These are phyloP conservation scores for Philopedon plagiatum DNA, from an alignment of 2,888 invertebrate species.

Conservation along the genomic window DNA sequence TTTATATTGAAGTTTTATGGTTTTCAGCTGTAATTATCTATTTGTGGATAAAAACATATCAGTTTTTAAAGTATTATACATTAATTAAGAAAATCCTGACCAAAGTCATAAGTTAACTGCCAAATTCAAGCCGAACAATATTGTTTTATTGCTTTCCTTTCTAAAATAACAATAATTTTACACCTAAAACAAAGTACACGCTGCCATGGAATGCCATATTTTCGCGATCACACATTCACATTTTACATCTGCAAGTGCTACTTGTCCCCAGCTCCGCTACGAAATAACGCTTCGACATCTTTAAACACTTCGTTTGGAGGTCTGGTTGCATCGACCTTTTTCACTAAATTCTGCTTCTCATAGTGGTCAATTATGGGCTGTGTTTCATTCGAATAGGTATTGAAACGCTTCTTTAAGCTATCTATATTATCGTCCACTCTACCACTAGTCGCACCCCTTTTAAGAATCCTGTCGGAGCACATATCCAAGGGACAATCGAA, in stretches of 20 bases:
- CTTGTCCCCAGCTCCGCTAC: conserved; percentile 49
- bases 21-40: background rate
- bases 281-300: conserved; percentile 63
- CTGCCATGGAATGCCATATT: background rate
- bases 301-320: conserved; percentile 76
- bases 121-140: too few species aligned
- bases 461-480: conserved; percentile 89
- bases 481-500: conserved; percentile 85
- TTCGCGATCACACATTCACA: conserved; percentile 3
- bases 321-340: conserved; percentile 81
- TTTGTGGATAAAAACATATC: background rate
- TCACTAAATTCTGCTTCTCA: conserved; percentile 78
- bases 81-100: too few species aligned
- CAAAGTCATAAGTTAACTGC: too few species aligned
- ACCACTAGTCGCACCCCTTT: conserved; percentile 92
- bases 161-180: too few species aligned
- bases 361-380: conserved; percentile 92
- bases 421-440: conserved; percentile 95
- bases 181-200: background rate
- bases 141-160: too few species aligned
- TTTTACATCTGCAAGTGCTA: conserved; percentile 17
- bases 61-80: background rate
- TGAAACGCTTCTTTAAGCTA: conserved; percentile 87
- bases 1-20: too few species aligned
- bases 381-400: conserved; percentile 88